Base-by-base conservation (phyloP, 2,113 vertebrate genomes). In the Serinus canaria region DNA sequence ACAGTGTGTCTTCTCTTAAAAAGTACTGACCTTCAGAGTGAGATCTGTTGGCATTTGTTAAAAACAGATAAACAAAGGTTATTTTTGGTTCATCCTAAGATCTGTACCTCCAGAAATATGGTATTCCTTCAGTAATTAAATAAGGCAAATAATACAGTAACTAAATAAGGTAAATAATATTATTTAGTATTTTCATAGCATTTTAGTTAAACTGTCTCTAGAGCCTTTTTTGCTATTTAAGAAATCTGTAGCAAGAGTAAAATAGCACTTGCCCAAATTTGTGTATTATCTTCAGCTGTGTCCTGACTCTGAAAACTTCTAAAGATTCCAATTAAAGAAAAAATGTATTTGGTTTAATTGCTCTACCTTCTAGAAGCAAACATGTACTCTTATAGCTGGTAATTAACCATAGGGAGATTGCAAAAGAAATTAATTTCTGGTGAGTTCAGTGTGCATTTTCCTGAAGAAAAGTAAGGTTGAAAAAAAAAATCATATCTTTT, bases 381-480 rank as follows among this genome's bases (percentile, higher is more conserved):
- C 0, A 4, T 25, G 35, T 63, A 24, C 39, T 85, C 43, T 52
- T 89, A 7, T 2, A 50, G 73, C 82, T 94, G n/a, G 66, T 64
- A 27, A 44, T 35, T 39, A 60, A 43, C 80, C 77, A 64, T 44
- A 37, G 46, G 33, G 56, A 92, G 43, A 39, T 69, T 88, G 28
- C 92, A 89, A 92, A 83, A 91, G 49, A 83, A 55, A 73, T 67
- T 83, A 46, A 43, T 80, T 96, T 92, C 77, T 94, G 77, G 66
- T 75, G 25, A 80, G 41, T 90, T 93, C 24, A 84, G 53, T 62
- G 47, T 92, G 24, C 43, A 66, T 37, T 58, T 88, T 90, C 47
- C 80, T 91, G 75, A 95, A 96, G 92, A 88, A 89, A 94, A 92
- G 47, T 74, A 70, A 79, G 58, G 41, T 83, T 83, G 23, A 39